Conservation (phyloP, 1,140 invertebrate species). For the Drosophila santomea region DNA sequence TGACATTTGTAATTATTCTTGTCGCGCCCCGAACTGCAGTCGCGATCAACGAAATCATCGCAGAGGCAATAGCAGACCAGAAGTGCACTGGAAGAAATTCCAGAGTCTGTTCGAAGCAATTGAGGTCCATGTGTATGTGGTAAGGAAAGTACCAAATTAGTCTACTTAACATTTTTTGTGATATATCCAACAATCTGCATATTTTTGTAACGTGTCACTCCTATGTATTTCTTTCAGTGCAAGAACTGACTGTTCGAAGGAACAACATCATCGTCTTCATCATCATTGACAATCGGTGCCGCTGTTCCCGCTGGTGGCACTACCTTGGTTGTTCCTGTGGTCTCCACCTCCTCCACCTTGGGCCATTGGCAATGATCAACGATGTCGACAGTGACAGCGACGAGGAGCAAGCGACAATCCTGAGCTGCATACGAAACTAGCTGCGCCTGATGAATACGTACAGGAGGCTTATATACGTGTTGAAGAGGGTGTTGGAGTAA, state of each 20-base stretch:
- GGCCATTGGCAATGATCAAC: constrained; percentile 68
- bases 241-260: constrained; percentile 18
- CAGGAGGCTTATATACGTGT: constrained; percentile 34
- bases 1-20: constrained; percentile 85
- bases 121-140: no score
- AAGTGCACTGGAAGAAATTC: constrained; percentile 21
- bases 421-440: constrained; percentile 80
- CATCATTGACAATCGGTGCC: constrained; percentile 37
- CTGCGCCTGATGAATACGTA: constrained; percentile 44
- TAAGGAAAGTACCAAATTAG: no score
- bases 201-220: background rate
- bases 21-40: constrained; percentile 75
- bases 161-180: no score
- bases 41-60: constrained; percentile 67
- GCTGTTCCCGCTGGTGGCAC: constrained; percentile 21
- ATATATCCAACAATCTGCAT: background rate
- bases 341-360: constrained; percentile 25
- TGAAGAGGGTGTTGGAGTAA: constrained; percentile 43
- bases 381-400: constrained; percentile 75
- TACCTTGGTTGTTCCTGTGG: constrained; percentile 27
- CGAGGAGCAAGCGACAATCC: constrained; percentile 79
- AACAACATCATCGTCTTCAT: constrained; percentile 37
- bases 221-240: constrained; percentile 11
- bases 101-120: no score
- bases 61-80: constrained; percentile 33